A percentile compares a stretch with the other conserved stretches of the same genome.
Evolutionary conservation across 2,797 vertebrate genomes (phyloP).

Genomic region (Sitta carolinensis): DNA sequence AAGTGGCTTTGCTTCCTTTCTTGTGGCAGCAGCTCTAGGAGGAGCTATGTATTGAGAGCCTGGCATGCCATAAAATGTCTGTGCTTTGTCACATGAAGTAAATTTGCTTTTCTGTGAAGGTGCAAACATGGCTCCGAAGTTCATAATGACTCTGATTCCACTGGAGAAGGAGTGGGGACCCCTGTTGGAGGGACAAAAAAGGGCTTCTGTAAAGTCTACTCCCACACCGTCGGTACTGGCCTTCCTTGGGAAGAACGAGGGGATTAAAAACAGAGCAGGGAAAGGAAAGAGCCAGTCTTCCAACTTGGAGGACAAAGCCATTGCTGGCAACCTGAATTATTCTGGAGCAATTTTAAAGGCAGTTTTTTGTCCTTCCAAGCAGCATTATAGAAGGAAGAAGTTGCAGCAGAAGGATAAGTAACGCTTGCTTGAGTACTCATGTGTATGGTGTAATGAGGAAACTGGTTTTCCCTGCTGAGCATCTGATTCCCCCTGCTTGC

Average conservation of each 20-base stretch:
- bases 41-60: neutral
- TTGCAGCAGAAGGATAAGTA: neutral
- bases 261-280: neutral
- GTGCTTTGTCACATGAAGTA: neutral
- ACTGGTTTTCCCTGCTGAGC: neutral
- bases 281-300: neutral
- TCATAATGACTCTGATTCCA: neutral
- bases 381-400: neutral
- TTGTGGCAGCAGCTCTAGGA: neutral
- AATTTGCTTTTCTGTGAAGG: neutral
- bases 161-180: fast-evolving
- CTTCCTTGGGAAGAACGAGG: neutral
- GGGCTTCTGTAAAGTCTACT: neutral
- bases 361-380: neutral
- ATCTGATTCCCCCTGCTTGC: neutral
- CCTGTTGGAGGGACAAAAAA: neutral
- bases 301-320: neutral
- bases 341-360: neutral
- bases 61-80: neutral
- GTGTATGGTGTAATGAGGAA: neutral
- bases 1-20: neutral
- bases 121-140: neutral
- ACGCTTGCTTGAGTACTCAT: neutral
- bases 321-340: neutral
- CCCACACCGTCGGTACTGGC: fast-evolving